Conservation (phyloP, 2,888 invertebrate species). For the Limnephilus rhombicus region DNA sequence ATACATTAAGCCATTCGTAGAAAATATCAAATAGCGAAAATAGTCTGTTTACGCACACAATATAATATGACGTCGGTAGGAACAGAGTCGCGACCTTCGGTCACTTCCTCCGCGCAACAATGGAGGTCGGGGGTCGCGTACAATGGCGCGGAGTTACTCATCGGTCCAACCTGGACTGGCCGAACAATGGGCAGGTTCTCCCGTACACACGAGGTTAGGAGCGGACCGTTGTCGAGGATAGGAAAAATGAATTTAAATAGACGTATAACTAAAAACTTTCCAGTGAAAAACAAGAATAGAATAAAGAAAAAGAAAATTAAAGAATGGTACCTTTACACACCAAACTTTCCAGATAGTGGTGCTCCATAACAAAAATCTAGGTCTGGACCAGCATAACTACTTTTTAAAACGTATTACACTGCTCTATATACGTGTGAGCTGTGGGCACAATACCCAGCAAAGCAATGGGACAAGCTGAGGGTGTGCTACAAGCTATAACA, state of each 20-base stretch:
- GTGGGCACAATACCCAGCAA: no score
- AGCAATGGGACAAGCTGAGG: no score
- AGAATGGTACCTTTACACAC: background rate
- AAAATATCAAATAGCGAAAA: background rate
- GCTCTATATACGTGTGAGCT: no score
- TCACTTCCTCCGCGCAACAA: conserved; percentile 61
- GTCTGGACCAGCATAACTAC: no score
- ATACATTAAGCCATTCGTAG: background rate
- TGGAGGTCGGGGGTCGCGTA: conserved; percentile 58
- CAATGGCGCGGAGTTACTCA: conserved; percentile 57
- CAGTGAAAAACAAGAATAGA: background rate
- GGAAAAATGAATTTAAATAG: background rate
- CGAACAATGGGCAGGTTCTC: conserved; percentile 48
- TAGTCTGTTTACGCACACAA: conserved; percentile 11
- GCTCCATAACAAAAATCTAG: no score
- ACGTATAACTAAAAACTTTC: background rate
- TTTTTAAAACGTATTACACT: no score
- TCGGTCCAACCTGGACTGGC: background rate
- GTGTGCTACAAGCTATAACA: no score
- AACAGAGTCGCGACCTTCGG: conserved; percentile 49
- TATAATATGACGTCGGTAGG: conserved; percentile 23
- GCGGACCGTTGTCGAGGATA: background rate
- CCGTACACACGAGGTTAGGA: conserved; percentile 19
- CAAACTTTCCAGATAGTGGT: background rate
- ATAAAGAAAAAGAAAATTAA: background rate